Percentiles rank a stretch among this genome's conserved stretches.
Conservation (phyloP, 2,113 vertebrate species). For the Mesocricetus auratus region DNA sequence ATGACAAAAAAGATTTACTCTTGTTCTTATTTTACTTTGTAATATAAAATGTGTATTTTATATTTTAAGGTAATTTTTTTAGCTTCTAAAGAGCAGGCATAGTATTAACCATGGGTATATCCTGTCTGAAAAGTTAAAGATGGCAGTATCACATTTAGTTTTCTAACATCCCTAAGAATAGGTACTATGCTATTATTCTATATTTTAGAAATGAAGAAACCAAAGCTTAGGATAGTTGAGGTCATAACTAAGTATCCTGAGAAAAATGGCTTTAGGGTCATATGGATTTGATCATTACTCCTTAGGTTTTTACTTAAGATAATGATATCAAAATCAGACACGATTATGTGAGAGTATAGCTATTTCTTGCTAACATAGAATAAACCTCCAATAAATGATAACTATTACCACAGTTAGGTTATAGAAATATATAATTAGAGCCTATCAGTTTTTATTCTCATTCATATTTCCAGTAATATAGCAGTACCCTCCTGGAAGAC, state of each 20-base stretch:
- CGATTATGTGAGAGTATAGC: neutral
- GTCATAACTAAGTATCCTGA: neutral
- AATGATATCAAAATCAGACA: neutral
- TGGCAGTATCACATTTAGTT: neutral
- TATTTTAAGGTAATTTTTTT: neutral
- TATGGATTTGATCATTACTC: neutral
- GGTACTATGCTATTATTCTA: neutral
- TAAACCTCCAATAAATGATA: neutral
- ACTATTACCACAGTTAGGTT: neutral
- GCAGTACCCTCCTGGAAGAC: neutral
- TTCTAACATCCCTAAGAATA: neutral
- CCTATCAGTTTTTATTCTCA: neutral
- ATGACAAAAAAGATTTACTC: neutral
- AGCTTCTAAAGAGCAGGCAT: neutral
- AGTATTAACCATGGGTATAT: neutral
- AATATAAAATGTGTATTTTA: neutral
- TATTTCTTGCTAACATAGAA: neutral
- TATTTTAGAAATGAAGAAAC: constrained; percentile 18
- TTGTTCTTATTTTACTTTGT: constrained; percentile 13
- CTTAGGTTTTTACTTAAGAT: constrained; percentile 19
- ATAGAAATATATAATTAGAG: neutral
- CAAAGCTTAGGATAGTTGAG: constrained; percentile 2
- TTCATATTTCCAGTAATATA: neutral
- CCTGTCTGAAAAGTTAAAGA: neutral
- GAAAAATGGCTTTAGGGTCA: neutral